Base-by-base conservation (phyloP, 2,888 invertebrate genomes). In the Eurytoma californica region DNA sequence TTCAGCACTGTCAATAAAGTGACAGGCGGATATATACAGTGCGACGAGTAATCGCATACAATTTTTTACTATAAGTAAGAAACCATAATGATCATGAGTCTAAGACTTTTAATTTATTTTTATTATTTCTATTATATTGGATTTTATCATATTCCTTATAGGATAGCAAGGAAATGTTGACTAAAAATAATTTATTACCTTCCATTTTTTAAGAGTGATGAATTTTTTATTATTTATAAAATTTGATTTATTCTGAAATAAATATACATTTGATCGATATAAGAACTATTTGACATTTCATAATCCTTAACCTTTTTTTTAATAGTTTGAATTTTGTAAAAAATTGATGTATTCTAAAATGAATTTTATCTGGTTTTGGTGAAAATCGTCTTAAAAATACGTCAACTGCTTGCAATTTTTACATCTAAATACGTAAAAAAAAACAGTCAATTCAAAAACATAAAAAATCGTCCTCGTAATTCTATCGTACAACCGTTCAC, bases 131-230 rank as follows among this genome's bases (percentile, higher is more conserved):
- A 86, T 79, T 86, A 85, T 80, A 85, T 87, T 75, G 86, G 89
- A 86, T 90, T 88, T 82, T 90, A 90, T 80, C 90, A 91, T 84
- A 86, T 90, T 82, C 90, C 90, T 65, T 90, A 90, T 83, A 90
- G 90, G 85, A 89, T 90, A 90, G 76, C 69, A 69, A 24, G 53
- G 53, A 51, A 65, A 61, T 63, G 12, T 65, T 51, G 65, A 58
- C 13, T 69, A 69, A 51, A 66, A 74, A 77, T 39, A 69, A 39
- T 75, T 61, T 63, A 70, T 70, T 70, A 69, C 73, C 73, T 74
- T 69, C 57, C 63, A 70, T 49, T 68, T 68, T 49, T 70, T 70
- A 13, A 67, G 13, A 75, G 18, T 53, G 72, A 61, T 28, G 13
- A n/a, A 74, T 14, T 75, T 75, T 77, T 78, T 72, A 75, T 77